Base-by-base conservation (phyloP, 1,140 invertebrate species). In the Drosophila kepulauana region DNA sequence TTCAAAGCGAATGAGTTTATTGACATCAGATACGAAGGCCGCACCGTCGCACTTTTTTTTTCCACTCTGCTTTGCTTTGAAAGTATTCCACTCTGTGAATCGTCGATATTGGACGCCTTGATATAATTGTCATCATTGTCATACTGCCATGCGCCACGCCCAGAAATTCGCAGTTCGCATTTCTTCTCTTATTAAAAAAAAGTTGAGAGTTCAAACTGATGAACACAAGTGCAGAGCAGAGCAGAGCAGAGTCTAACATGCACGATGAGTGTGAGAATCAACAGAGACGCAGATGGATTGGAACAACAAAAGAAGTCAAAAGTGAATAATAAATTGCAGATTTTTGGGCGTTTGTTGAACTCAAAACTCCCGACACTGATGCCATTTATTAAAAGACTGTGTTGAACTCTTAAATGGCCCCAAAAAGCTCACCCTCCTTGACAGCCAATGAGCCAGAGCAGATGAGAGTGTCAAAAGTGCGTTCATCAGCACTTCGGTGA, bases 1-100 rank as follows among this genome's bases (percentile, higher is more conserved):
- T 89, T 88, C 74, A 75, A 75, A 80, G 77, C 70, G 64, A 81
- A 75, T 56, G 80, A 84, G 85, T 89, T 88, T 89, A 89, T 89
- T 88, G 84, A 84, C 80, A 88, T 72, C 69, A 80, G 77, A 84
- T 86, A 81, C 78, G 70, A 67, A 38, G 41, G 48, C 43, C 33
- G 35, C 59, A 16, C 38, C 45, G 48, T 68, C 51, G n/a, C 33
- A 11, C 45, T 62, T 71, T 70, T 46, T 46, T 51, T 77, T 76
- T 45, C 41, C 41, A 57, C 62, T 56, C 20, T 51, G 46, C 70
- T 69, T 62, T 59, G 66, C 35, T 52, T 65, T 46, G 69, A 81
- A 81, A 86, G 63, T 76, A 86, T 86, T 85, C 78, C 82, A 85
- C 75, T 58, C 76, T 70, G 48, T 41, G 49, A 51, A 43, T 25